Conservation (phyloP, 2,888 invertebrate species). For the Baronia brevicornis region DNA sequence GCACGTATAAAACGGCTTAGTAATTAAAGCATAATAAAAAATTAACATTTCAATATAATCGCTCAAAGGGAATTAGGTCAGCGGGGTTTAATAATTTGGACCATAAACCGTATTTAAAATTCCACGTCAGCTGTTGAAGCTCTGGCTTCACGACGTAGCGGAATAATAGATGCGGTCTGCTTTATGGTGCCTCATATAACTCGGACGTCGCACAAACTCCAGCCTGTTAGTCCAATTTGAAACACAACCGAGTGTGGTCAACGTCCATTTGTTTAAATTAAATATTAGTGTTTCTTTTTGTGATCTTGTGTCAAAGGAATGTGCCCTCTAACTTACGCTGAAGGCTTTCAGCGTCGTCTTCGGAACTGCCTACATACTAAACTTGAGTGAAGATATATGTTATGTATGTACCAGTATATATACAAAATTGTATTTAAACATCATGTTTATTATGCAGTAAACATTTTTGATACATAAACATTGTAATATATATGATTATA, state of each 20-base stretch:
- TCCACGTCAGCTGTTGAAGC: conserved; percentile 59
- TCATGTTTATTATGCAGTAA: too few relatives aligned
- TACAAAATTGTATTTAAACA: too few relatives aligned
- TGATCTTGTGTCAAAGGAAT: conserved; percentile 15
- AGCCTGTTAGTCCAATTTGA: conserved; percentile 66
- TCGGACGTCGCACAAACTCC: conserved; percentile 38
- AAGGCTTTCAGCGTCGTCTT: too few relatives aligned
- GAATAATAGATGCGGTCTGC: conserved; percentile 70
- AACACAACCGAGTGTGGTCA: conserved; percentile 65
- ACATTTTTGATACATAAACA: too few relatives aligned
- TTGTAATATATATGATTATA: too few relatives aligned
- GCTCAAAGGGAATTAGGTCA: conserved; percentile 47
- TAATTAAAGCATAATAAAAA: conserved; percentile 42
- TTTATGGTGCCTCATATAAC: conserved; percentile 72
- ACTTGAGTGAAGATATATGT: too few relatives aligned
- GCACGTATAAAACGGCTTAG: too few relatives aligned
- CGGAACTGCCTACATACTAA: too few relatives aligned
- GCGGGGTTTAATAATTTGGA: conserved; percentile 42
- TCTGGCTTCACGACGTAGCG: conserved; percentile 33
- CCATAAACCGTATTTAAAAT: conserved; percentile 65
- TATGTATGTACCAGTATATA: too few relatives aligned
- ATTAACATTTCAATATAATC: conserved; percentile 33
- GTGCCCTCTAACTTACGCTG: too few relatives aligned
- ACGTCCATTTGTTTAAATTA: conserved; percentile 28
- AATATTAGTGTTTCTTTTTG: conserved; percentile 18